Evolutionary conservation across 2,113 vertebrate species (phyloP), one percentile per base, ranked within the genome.

Genomic region (Tetrao urogallus): DNA sequence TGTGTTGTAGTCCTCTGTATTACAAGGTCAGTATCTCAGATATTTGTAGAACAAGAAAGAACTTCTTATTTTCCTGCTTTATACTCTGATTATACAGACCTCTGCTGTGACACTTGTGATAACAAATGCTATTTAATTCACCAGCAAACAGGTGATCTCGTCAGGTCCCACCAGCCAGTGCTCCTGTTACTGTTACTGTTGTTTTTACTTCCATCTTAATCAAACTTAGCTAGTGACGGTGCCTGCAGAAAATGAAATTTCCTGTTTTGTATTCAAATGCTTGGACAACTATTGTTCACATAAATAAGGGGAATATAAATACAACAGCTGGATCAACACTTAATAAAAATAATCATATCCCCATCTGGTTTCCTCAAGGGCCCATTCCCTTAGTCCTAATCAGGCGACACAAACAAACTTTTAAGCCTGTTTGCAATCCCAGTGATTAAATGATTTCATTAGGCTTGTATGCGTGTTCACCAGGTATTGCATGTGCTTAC

Each of bases 1-100:
- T 99, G 99, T 66, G 98, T 99, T 96, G 99, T 99, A 97, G 99
- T 99, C 96, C 99, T 99, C 94, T 99, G 99, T 97, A 99, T 99
- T 97, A 99, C 99, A 95, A 99, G 99, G 99, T 99, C 97, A 97
- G 98, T 97, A 89, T 70, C 73, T 42, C 25, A 27, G 13, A 42
- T 80, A 32, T 24, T 64, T 83, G 24, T 11, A 64, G 64, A 57
- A 50, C 34, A 66, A 45, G 80, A 76, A 82, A 47, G 45, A 4
- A 22, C 25, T 70, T 75, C 5, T 22, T 30, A 5, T 82, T 92
- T 92, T 80, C 45, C 40, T 80, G 7, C 56, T 88, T 5, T 82
- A 50, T 86, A 61, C 0, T 0, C 52, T 67, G 85, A 61, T 91
- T 80, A 67, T 79, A 74, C 47, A 11, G 72, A 57, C 82, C 83